Evolutionary conservation across 2,888 invertebrate genomes (phyloP), one percentile per base, ranked within the genome.

Genomic region (Doris montereyensis): DNA sequence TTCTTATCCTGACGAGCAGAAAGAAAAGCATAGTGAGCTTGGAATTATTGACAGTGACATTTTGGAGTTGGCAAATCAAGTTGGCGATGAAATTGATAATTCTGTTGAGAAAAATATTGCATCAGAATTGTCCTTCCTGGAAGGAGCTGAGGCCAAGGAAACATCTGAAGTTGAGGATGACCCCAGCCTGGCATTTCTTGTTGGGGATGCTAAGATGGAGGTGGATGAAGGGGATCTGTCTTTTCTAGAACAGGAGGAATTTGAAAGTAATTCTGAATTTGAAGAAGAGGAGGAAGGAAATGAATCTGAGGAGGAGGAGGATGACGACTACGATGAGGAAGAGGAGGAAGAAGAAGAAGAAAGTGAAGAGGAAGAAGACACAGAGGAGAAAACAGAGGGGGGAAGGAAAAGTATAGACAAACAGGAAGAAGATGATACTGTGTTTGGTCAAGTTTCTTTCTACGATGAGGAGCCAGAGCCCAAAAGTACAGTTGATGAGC

Each of bases 311-410:
- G 81, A 78, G 24, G 73, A 76, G 17, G 75, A 74, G 8, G 82
- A 84, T 72, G 83, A 83, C 62, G 84, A 84, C 34, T 79, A 82
- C 70, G 84, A 81, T 30, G 84, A 84, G 21, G 77, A 74, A 17
- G 68, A 68, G 1, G 77, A 71, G 30, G 72, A 79, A 72, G 76
- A 77, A 81, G 73, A 76, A 65, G 77, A 83, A 81, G 78, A 85
- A 80, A 74, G 81, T 75, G 81, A 83, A 79, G 71, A 77, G 75
- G 79, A 82, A 81, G 57, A 35, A n/a, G 77, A 77, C 74, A 41
- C 79, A 74, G 52, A 82, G 81, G 71, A 80, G 68, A 71, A 81
- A 78, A 76, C 77, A 21, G 77, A 67, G 21, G 74, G 67, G 35
- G 81, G 65, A 5, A 70, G 60, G 32, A 70, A 75, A 30, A 74